These are phyloP conservation scores for Brachystomella parvula DNA, from an alignment of 1,140 invertebrate genomes.

Conservation along the genomic window DNA sequence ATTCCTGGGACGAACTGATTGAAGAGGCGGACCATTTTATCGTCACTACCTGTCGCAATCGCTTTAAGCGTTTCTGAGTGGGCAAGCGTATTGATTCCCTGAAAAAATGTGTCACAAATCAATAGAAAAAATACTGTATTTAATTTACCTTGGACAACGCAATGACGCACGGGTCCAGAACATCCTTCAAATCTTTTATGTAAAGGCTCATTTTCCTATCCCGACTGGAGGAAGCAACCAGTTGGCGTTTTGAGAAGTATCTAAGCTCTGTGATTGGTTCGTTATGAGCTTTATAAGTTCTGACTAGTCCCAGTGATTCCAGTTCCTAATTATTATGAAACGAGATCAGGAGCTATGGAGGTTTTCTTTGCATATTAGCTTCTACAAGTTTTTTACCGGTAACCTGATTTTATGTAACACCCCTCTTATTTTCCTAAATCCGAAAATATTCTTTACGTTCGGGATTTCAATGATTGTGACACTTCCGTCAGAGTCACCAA, in stretches of 20 bases:
- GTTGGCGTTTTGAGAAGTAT: conserved; percentile 21
- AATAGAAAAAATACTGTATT: neutral
- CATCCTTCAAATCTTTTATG: conserved; percentile 25
- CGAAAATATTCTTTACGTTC: conserved; percentile 21
- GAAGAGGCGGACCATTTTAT: conserved; percentile 29
- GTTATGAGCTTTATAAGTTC: conserved; percentile 26
- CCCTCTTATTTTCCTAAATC: conserved; percentile 24
- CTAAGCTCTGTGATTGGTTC: conserved; percentile 22
- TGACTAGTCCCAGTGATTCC: neutral
- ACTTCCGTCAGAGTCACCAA: conserved; percentile 26
- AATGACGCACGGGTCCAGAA: conserved; percentile 25
- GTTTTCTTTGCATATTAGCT: neutral
- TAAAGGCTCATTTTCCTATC: conserved; percentile 33
- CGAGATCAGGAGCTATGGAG: neutral
- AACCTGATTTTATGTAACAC: conserved; percentile 23
- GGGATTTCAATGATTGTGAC: conserved; percentile 29
- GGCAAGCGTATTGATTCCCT: conserved; percentile 31
- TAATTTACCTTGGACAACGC: conserved; percentile 20
- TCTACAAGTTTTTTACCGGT: neutral
- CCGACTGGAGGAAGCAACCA: conserved; percentile 22
- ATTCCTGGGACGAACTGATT: conserved; percentile 30
- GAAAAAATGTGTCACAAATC: neutral
- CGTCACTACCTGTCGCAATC: conserved; percentile 35
- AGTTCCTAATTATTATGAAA: conserved; percentile 17
- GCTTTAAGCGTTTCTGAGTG: conserved; percentile 25